Base-by-base conservation (phyloP, 1,140 invertebrate genomes). In the Plodia interpunctella region DNA sequence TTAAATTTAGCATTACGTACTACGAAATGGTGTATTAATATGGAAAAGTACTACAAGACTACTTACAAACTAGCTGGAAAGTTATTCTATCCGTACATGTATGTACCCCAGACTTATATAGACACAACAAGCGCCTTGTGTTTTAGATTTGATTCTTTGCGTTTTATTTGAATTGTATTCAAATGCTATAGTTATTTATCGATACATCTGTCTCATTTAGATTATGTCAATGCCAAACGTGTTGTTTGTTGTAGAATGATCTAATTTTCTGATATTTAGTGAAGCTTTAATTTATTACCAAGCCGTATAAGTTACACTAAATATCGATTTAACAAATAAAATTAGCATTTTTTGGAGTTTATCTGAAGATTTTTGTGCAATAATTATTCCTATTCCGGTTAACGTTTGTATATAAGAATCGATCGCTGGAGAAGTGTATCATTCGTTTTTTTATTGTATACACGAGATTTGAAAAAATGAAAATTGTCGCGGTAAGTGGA, bases 311-410 rank as follows among this genome's bases (percentile, higher is more conserved):
- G 78, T 60, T 55, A 32, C 57, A 62, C 60, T 69, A 72, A 86
- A 88, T 80, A 78, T 68, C 76, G 76, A 60, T 68, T 70, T 71
- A 75, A 76, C 74, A 79, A 78, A 78, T 70, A 72, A 72, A 78
- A 84, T 77, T 86, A 72, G 73, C 76, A 83, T 83, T 85, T 83
- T 81, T 74, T 70, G 70, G 73, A 70, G 78, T 71, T 77, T 72
- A 68, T 70, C 72, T 63, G 51, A 68, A 58, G 70, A 66, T 80
- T 80, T 70, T 74, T 77, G 38, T 44, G 74, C 68, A 76, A 80
- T 84, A 78, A 80, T 77, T 83, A 75, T 68, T 76, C 78, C 74
- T 80, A 80, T 79, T 85, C 72, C 57, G 79, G 76, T 79, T 66
- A 69, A 70, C 69, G 68, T 60, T 65, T 76, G 74, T 86, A 88